Evolutionary conservation across 2,888 invertebrate genomes (phyloP), one percentile per base, ranked within the genome.

Genomic region (Tromatobia lineatoria): DNA sequence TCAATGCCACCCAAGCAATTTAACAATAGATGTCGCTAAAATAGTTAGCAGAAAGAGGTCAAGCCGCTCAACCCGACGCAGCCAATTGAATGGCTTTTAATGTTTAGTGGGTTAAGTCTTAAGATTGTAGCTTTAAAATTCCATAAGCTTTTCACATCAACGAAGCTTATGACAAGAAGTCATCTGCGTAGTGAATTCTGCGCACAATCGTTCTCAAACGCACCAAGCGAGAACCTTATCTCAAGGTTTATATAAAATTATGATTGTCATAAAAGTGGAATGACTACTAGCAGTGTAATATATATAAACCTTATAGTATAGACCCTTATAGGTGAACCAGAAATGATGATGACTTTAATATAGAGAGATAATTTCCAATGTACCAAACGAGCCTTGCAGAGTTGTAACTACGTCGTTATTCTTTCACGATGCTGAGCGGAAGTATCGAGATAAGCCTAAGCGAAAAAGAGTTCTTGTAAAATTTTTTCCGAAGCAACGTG

Each of bases 31-130:
- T 15, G n/a, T 15, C 11, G 47, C 47, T n/a, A 13, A 47, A 47
- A n/a, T 45, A 15, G 15, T 15, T 45, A n/a, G 7, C 29, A 59
- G 29, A 29, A 59, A 59, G 59, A 7, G 59, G 25, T 25, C 13
- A 25, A 23, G 25, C 3, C 20, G 25, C 29, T 15, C 4, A 25
- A 20, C 11, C 3, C 52, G 1, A 11, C 1, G 54, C 20, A 57
- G 25, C 25, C 57, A 57, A 25, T 57, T 20, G 57, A 59, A 25
- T 29, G 59, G 4, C 59, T 59, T 59, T 59, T 59, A 29, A 15
- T 29, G 29, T 61, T 10, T n/a, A 61, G n/a, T 18, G n/a, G 34
- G 34, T 29, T 2, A 29, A n/a, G 29, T 2, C 61, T 61, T 18
- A n/a, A 34, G 34, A 61, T 61, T 61, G 34, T n/a, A 4, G 10